Conservation (phyloP, 2,113 vertebrate species). For the Mastomys coucha region DNA sequence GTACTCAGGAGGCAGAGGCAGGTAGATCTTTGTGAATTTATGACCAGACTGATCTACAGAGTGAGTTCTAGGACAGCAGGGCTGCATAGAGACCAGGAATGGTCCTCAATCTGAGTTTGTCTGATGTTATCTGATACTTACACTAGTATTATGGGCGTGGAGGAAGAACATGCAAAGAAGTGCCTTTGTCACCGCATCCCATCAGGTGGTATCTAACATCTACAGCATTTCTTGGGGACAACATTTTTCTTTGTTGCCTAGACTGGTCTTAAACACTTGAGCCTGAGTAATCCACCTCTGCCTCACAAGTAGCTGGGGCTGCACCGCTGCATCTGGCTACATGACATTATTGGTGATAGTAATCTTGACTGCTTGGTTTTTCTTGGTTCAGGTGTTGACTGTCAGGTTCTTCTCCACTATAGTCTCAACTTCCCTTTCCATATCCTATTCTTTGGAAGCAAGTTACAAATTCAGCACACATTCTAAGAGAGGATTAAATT, state of each 20-base stretch:
- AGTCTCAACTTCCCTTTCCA: neutral
- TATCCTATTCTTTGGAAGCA: neutral
- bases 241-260: neutral
- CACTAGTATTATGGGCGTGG: neutral
- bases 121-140: neutral
- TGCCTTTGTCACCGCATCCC: neutral
- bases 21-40: neutral
- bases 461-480: neutral
- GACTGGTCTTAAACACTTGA: neutral
- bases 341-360: neutral
- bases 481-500: conserved; percentile 28
- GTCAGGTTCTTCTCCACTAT: neutral
- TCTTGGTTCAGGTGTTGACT: neutral
- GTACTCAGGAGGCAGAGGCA: neutral
- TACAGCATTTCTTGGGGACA: neutral
- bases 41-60: neutral
- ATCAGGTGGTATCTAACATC: neutral
- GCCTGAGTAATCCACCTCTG: neutral
- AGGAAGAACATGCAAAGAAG: neutral
- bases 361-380: neutral
- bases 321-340: neutral
- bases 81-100: neutral
- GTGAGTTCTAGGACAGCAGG: neutral
- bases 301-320: neutral
- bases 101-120: neutral